phyloP scores from a whole-genome alignment of 2,797 vertebrate species.

The Neostethus bicornis region DNA sequence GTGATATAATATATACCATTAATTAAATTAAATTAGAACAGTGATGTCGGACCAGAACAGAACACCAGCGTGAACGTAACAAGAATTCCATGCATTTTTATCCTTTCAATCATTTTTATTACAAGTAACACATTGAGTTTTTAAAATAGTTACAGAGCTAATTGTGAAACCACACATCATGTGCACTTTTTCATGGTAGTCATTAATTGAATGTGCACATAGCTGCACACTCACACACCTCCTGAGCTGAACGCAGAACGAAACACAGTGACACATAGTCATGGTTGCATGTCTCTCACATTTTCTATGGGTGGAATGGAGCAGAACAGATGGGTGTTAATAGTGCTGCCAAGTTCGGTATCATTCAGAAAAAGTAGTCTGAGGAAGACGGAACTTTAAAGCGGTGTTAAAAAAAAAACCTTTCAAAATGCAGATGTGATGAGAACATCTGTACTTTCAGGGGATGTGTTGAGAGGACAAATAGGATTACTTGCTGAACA shows the following conservation, averaged over 20 bases:
- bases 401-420: conserved; percentile 38
- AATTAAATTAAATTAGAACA: conserved; percentile 72
- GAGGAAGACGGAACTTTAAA: conserved; percentile 51
- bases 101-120: too few species aligned
- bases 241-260: not conserved
- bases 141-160: conserved; percentile 13
- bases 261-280: conserved; percentile 22
- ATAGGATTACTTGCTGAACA: not conserved
- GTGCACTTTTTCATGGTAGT: not conserved
- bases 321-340: conserved; percentile 40
- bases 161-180: conserved; percentile 2
- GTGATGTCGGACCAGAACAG: conserved; percentile 55
- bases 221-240: conserved; percentile 2
- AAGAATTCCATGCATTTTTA: too few species aligned
- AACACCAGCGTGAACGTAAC: conserved; percentile 39
- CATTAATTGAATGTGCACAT: conserved; percentile 17
- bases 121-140: too few species aligned
- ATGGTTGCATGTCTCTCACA: conserved; percentile 10
- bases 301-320: conserved; percentile 20
- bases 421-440: conserved; percentile 33
- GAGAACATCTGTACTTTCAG: conserved; percentile 21
- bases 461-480: conserved; percentile 28
- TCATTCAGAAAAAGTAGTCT: conserved; percentile 44
- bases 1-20: conserved; percentile 68
- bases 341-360: conserved; percentile 30